These are phyloP conservation scores for Harpegnathos saltator DNA, from an alignment of 1,140 invertebrate species.

Conservation along the genomic window DNA sequence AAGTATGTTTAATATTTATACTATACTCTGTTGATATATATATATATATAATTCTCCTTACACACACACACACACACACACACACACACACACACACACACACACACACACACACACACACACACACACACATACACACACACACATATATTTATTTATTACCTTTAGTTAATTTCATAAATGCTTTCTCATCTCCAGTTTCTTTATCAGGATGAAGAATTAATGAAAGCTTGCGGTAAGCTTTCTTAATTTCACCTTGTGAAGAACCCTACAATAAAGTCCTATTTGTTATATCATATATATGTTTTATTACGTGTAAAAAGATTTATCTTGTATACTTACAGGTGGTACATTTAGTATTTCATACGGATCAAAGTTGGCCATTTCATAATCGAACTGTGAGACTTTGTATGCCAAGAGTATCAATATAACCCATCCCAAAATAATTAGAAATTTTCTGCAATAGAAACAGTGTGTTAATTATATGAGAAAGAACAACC, in stretches of 20 bases:
- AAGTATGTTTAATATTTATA: slow-evolving; percentile 4
- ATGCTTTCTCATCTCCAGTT: slow-evolving; percentile 98
- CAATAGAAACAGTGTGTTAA: slow-evolving; percentile 72
- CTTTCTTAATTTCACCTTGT: slow-evolving; percentile 96
- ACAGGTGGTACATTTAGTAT: slow-evolving; percentile 96
- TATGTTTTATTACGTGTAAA: neutral
- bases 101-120: too few species aligned
- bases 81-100: too few species aligned
- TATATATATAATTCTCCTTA: neutral
- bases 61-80: too few species aligned
- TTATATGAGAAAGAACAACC: neutral
- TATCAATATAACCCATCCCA: slow-evolving; percentile 95
- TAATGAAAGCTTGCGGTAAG: slow-evolving; percentile 96
- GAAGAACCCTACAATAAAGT: slow-evolving; percentile 90
- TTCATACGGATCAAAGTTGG: slow-evolving; percentile 99
- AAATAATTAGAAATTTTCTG: slow-evolving; percentile 90
- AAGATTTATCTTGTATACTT: slow-evolving; percentile 77
- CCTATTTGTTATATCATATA: neutral
- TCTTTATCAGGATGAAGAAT: slow-evolving; percentile 99
- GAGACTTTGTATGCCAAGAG: slow-evolving; percentile 98
- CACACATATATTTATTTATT: slow-evolving; percentile 85
- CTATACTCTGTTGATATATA: neutral
- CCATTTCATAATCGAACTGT: slow-evolving; percentile 98
- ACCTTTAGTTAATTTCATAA: slow-evolving; percentile 99
- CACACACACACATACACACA: too few species aligned